Evolutionary conservation across 2,888 invertebrate species (phyloP).

Genomic region (Listrodromus nycthemerus): DNA sequence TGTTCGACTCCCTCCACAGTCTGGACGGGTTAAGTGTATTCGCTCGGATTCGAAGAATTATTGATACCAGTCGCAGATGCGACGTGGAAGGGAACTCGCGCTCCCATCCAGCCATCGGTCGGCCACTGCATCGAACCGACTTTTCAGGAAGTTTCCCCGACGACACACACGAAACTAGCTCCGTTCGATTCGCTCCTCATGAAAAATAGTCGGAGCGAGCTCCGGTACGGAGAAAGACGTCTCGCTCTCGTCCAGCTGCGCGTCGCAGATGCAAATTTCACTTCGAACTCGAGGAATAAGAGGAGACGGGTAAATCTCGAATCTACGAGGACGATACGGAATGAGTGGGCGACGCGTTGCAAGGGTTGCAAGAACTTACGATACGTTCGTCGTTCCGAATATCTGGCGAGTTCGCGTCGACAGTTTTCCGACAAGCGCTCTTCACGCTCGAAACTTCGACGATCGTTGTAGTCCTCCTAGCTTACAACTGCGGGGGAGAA

Average conservation of each 20-base stretch:
- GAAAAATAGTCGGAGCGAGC: slow-evolving; percentile 49
- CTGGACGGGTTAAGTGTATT: not conserved
- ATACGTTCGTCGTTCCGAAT: slow-evolving; percentile 43
- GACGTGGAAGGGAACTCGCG: not conserved
- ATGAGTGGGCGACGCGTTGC: slow-evolving; percentile 8
- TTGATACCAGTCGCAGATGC: slow-evolving; percentile 2
- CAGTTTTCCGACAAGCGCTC: slow-evolving; percentile 50
- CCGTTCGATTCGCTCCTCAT: slow-evolving; percentile 19
- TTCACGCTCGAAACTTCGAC: slow-evolving; percentile 46
- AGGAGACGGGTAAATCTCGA: slow-evolving; percentile 26
- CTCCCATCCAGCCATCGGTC: not conserved
- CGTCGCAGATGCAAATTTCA: slow-evolving; percentile 59
- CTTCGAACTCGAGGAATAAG: slow-evolving; percentile 34
- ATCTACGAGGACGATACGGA: slow-evolving; percentile 40
- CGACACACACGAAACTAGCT: slow-evolving; percentile 20
- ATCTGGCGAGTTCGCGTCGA: slow-evolving; percentile 30
- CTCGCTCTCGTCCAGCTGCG: slow-evolving; percentile 42
- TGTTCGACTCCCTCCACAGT: not conserved
- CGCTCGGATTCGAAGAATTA: slow-evolving; percentile 19
- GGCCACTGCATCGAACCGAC: slow-evolving; percentile 2
- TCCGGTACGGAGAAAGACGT: not conserved
- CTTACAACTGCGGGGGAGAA: not conserved
- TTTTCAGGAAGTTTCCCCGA: slow-evolving; percentile 25
- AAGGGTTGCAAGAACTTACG: slow-evolving; percentile 26
- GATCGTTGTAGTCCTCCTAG: slow-evolving; percentile 9